Evolutionary conservation across 1,140 invertebrate genomes (phyloP).

Genomic region (Zaprionus taronus): DNA sequence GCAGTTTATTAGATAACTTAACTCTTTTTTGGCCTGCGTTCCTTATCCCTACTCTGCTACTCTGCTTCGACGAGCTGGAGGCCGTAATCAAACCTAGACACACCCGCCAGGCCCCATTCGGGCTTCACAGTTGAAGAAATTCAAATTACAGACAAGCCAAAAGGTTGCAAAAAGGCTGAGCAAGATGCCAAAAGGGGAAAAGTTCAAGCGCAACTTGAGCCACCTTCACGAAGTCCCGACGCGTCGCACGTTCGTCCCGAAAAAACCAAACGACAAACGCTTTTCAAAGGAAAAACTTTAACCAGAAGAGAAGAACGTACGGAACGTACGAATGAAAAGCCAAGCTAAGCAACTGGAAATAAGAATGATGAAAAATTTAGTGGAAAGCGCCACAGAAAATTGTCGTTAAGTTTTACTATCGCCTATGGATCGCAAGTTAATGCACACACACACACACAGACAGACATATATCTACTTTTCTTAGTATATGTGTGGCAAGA

Average conservation of each 20-base stretch:
- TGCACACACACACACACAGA: not conserved
- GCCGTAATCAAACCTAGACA: constrained; percentile 42
- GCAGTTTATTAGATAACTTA: constrained; percentile 75
- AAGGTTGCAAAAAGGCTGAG: constrained; percentile 55
- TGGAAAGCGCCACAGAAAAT: constrained; percentile 28
- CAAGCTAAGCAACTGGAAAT: constrained; percentile 38
- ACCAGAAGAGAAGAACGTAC: constrained; percentile 1
- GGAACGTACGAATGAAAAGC: not conserved
- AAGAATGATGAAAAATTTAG: constrained; percentile 46
- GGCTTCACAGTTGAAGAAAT: constrained; percentile 76
- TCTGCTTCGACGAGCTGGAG: constrained; percentile 6
- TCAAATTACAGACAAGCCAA: constrained; percentile 73
- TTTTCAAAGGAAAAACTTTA: constrained; percentile 41
- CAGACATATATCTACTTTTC: no score
- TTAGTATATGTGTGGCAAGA: not conserved
- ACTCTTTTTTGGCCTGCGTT: constrained; percentile 51
- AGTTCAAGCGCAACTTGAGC: constrained; percentile 69
- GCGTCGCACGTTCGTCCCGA: not conserved
- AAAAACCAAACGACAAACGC: constrained; percentile 15
- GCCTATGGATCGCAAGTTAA: constrained; percentile 4
- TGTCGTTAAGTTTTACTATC: constrained; percentile 47
- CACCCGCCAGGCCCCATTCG: constrained; percentile 19
- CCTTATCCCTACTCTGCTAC: not conserved
- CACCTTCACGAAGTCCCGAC: not conserved
- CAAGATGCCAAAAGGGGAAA: constrained; percentile 59